Percentiles rank a stretch among this genome's conserved stretches.
These are phyloP conservation scores for Rhogogaster chlorosoma DNA, from an alignment of 2,888 invertebrate genomes.

Conservation along the genomic window DNA sequence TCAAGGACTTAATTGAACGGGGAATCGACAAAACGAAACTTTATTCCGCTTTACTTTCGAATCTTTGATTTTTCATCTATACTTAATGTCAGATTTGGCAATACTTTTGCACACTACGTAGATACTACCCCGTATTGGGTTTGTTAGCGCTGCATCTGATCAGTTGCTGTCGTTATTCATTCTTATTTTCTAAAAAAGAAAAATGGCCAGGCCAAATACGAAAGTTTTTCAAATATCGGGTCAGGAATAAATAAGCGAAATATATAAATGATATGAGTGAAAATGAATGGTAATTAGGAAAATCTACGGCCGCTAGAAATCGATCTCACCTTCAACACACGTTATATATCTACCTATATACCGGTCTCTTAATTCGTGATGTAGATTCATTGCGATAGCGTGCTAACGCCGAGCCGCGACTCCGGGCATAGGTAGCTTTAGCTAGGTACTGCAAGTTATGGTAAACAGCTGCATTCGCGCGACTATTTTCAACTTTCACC, in stretches of 20 bases:
- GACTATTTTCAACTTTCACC: slow-evolving; percentile 45
- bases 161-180: no score
- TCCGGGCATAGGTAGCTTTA: background rate
- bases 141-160: no score
- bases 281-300: slow-evolving; percentile 24
- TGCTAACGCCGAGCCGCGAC: no score
- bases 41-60: background rate
- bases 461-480: slow-evolving; percentile 35
- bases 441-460: slow-evolving; percentile 7
- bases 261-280: slow-evolving; percentile 27
- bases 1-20: slow-evolving; percentile 31
- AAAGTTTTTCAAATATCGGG: background rate
- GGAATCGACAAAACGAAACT: background rate
- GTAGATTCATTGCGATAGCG: slow-evolving; percentile 29
- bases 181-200: no score
- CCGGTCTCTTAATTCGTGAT: slow-evolving; percentile 31
- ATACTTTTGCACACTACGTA: no score
- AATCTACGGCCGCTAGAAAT: slow-evolving; percentile 17
- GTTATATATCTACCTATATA: background rate
- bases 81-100: background rate
- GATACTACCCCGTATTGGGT: no score
- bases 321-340: slow-evolving; percentile 34
- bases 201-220: background rate
- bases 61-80: background rate
- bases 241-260: no score